Percentiles rank a stretch among this genome's conserved stretches.
Evolutionary conservation across 2,888 invertebrate genomes (phyloP).

Genomic region (Sphinx pinastri): DNA sequence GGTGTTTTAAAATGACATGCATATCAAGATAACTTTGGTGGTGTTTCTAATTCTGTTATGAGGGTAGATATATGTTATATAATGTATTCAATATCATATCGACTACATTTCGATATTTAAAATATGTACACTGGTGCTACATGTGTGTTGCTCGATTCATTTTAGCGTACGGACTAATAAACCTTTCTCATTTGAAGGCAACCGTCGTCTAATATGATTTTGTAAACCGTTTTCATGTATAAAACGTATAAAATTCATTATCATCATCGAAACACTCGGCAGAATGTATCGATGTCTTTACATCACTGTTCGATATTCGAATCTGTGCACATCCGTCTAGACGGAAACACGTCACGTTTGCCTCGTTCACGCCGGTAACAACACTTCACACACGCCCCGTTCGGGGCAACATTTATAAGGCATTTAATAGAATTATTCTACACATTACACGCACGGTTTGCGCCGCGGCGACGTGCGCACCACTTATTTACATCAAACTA

Average conservation of each 20-base stretch:
- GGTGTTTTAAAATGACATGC: neutral
- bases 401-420: conserved; percentile 62
- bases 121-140: neutral
- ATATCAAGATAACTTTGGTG: too few relatives aligned
- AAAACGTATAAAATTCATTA: conserved; percentile 1
- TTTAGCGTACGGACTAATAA: neutral
- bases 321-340: neutral
- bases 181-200: neutral
- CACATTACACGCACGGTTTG: conserved; percentile 41
- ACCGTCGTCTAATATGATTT: neutral
- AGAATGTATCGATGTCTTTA: neutral
- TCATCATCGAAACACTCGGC: neutral
- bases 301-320: neutral
- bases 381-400: conserved; percentile 43
- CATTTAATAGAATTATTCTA: conserved; percentile 60
- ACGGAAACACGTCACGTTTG: conserved; percentile 24
- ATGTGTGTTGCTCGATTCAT: neutral
- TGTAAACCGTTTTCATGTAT: neutral
- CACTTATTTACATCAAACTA: conserved; percentile 44
- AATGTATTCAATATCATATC: neutral
- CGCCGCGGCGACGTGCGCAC: conserved; percentile 37
- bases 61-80: neutral
- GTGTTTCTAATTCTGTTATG: neutral
- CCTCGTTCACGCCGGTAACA: conserved; percentile 51
- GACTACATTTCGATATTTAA: neutral